Percentiles rank a stretch among this genome's conserved stretches.
These are phyloP conservation scores for Chinchilla lanigera DNA, from an alignment of 2,113 vertebrate genomes.

Conservation along the genomic window DNA sequence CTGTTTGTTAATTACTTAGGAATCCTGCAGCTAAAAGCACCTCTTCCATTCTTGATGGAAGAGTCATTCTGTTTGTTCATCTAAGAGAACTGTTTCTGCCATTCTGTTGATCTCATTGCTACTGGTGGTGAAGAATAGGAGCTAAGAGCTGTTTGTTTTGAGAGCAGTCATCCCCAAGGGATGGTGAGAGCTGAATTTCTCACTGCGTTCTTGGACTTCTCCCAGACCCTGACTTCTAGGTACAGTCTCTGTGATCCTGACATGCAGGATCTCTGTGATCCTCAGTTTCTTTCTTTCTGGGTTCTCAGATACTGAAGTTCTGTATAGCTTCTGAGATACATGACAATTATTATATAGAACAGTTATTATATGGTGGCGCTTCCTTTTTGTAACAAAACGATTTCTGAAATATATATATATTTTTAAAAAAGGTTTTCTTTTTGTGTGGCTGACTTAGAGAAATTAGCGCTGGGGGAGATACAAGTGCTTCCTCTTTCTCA, in stretches of 20 bases:
- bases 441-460: not conserved
- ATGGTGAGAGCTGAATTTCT: not conserved
- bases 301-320: not conserved
- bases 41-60: constrained; percentile 18
- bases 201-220: not conserved
- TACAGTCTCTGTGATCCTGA: not conserved
- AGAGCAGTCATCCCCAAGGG: not conserved
- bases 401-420: not conserved
- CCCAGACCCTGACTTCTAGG: not conserved
- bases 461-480: not conserved
- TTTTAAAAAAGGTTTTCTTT: not conserved
- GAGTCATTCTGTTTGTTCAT: constrained; percentile 39
- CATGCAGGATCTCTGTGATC: not conserved
- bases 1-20: not conserved
- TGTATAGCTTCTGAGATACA: not conserved
- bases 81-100: not conserved
- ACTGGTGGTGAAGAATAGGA: not conserved
- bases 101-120: constrained; percentile 14
- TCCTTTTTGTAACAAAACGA: constrained; percentile 15
- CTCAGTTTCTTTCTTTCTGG: not conserved
- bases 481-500: not conserved
- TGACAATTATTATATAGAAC: not conserved
- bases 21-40: not conserved
- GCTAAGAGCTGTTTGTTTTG: constrained; percentile 39
- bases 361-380: not conserved